A percentile compares a stretch with the other conserved stretches of the same genome.
Evolutionary conservation across 2,888 invertebrate genomes (phyloP).

Genomic region (Phortica okadai): DNA sequence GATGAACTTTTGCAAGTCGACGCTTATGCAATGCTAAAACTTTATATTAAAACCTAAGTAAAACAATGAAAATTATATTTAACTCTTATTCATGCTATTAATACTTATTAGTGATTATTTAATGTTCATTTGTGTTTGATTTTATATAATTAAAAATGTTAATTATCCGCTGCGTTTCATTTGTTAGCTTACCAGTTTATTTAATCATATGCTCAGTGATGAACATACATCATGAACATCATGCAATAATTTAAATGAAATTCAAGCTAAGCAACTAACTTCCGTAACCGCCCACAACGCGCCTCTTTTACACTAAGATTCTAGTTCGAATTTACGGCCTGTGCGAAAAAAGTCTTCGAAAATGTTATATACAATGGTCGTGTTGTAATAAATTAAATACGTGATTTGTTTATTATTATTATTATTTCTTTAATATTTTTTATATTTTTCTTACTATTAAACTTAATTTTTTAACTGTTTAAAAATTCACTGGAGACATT

Average conservation of each 20-base stretch:
- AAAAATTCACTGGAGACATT: constrained; percentile 10
- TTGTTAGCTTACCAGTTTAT: neutral
- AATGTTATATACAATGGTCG: neutral
- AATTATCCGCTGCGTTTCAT: constrained; percentile 3
- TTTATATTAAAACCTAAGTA: constrained; percentile 13
- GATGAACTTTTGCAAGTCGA: neutral
- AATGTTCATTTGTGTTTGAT: constrained; percentile 41
- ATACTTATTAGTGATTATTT: constrained; percentile 48
- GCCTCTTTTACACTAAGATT: neutral
- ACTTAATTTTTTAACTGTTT: neutral
- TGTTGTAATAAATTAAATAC: neutral
- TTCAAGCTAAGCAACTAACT: constrained; percentile 46
- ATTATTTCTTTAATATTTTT: neutral
- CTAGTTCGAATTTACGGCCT: neutral
- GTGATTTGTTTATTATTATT: neutral
- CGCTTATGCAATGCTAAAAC: constrained; percentile 12
- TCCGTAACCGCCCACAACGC: neutral
- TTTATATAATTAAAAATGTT: constrained; percentile 42
- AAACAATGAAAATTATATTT: constrained; percentile 1
- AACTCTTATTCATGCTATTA: constrained; percentile 36
- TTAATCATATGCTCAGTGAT: neutral
- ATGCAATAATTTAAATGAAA: constrained; percentile 39
- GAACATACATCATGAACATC: neutral
- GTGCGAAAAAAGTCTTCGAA: constrained; percentile 9
- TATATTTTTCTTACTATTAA: neutral